Percentiles rank a stretch among this genome's conserved stretches.
These are phyloP conservation scores for Oscheius sp. DNA, from an alignment of 2,888 invertebrate genomes.

Conservation along the genomic window DNA sequence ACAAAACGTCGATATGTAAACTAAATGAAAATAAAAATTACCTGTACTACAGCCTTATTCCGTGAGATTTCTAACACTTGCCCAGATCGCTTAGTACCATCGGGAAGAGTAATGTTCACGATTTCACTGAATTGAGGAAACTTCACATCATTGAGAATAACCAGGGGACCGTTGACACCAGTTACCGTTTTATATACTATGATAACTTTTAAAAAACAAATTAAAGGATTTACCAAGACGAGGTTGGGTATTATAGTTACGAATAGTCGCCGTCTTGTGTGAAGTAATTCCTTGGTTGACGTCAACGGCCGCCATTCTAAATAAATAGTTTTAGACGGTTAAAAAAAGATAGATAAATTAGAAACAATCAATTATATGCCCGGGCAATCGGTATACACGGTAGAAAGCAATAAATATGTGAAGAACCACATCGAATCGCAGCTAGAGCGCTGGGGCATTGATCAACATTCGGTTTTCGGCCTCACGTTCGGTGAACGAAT, in stretches of 20 bases:
- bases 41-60: constrained; percentile 93
- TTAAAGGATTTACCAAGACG: constrained; percentile 83
- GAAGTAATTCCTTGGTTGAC: constrained; percentile 70
- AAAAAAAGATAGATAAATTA: too few species aligned
- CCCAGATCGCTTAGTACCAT: constrained; percentile 94
- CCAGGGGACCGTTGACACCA: constrained; percentile 98
- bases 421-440: too few species aligned
- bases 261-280: constrained; percentile 75
- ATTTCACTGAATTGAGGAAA: constrained; percentile 98
- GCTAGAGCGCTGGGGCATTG: too few species aligned
- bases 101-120: constrained; percentile 91
- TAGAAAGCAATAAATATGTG: too few species aligned
- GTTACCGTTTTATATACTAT: constrained; percentile 99
- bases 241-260: constrained; percentile 97
- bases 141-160: constrained; percentile 98
- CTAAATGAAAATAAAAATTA: constrained; percentile 60
- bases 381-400: too few species aligned
- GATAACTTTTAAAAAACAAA: too few species aligned
- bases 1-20: background rate
- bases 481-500: background rate
- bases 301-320: constrained; percentile 64
- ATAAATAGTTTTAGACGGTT: background rate
- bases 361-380: too few species aligned
- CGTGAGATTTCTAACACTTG: constrained; percentile 97
- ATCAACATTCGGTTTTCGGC: too few species aligned